Evolutionary conservation across 2,113 vertebrate genomes (phyloP).

Genomic region (Donacobius atricapilla): DNA sequence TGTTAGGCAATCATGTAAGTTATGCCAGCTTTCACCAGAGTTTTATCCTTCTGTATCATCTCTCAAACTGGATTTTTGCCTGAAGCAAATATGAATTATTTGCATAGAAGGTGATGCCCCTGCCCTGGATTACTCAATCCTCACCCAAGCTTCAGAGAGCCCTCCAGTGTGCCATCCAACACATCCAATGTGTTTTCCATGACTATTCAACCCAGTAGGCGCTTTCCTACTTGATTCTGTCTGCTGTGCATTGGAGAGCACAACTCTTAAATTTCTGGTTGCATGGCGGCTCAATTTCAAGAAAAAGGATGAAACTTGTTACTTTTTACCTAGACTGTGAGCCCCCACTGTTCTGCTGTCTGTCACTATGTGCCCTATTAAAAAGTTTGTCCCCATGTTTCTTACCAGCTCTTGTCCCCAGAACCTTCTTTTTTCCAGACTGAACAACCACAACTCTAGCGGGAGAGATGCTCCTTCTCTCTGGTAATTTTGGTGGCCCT

Average conservation of each 20-base stretch:
- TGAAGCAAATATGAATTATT: not conserved
- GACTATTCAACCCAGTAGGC: not conserved
- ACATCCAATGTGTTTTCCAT: not conserved
- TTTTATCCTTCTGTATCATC: accelerated
- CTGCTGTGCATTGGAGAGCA: not conserved
- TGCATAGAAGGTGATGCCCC: not conserved
- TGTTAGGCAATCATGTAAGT: not conserved
- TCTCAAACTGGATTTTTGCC: not conserved
- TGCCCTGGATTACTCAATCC: not conserved
- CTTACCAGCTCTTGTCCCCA: not conserved
- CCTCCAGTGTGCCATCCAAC: not conserved
- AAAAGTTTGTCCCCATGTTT: not conserved
- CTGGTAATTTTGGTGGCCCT: not conserved
- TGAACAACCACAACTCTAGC: not conserved
- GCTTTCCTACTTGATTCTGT: not conserved
- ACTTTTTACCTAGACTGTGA: not conserved
- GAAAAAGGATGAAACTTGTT: not conserved
- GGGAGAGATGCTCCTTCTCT: not conserved
- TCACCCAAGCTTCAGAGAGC: not conserved
- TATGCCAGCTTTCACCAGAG: not conserved
- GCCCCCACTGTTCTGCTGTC: not conserved
- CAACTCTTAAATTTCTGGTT: not conserved
- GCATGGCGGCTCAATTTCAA: not conserved
- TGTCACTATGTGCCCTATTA: accelerated
- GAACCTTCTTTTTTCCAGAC: not conserved